phyloP scores from a whole-genome alignment of 64 coral and sea anemone genomes.

The Acropora yongei region DNA sequence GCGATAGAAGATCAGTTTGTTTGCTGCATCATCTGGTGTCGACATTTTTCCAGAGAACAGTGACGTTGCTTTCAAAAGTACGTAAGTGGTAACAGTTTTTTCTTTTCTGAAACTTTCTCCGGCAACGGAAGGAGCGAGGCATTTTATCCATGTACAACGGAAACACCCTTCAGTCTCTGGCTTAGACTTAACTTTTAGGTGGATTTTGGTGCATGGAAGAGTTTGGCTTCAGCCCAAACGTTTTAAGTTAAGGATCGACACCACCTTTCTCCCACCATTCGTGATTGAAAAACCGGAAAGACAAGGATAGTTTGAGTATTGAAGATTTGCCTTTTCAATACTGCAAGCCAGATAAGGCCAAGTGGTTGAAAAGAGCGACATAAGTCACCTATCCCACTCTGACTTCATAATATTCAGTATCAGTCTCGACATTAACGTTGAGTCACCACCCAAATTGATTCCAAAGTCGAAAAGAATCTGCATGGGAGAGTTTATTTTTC shows the following conservation, averaged over 20 bases:
- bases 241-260: no score
- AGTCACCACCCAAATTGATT: not conserved
- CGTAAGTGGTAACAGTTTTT: not conserved
- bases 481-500: not conserved
- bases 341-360: not conserved
- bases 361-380: not conserved
- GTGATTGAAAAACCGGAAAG: no score
- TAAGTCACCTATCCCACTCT: not conserved
- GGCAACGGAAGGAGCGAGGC: no score
- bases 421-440: not conserved
- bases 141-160: no score
- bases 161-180: no score
- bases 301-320: not conserved
- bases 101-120: no score
- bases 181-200: no score
- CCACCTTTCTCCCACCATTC: no score
- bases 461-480: not conserved
- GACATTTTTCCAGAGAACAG: not conserved
- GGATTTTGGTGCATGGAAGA: no score
- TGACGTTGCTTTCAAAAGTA: not conserved
- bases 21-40: not conserved
- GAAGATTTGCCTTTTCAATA: not conserved
- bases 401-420: not conserved
- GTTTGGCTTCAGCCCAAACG: no score
- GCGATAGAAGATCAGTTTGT: not conserved